phyloP scores from a whole-genome alignment of 2,888 invertebrate species.

The Elmis aenea region DNA sequence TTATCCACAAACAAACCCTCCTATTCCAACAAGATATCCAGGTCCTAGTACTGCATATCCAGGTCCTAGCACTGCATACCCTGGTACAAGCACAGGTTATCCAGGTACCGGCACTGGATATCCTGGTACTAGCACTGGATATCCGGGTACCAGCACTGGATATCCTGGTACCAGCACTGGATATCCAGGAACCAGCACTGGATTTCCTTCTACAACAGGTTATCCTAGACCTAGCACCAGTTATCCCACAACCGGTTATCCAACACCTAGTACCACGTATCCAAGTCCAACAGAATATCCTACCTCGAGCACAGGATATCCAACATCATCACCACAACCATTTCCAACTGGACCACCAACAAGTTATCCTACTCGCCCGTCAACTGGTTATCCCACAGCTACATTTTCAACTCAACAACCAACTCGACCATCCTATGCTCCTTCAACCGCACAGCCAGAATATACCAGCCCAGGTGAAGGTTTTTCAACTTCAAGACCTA shows the following conservation, averaged over 20 bases:
- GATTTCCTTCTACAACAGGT: slow-evolving; percentile 24
- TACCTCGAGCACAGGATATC: slow-evolving; percentile 9
- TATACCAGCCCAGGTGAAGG: slow-evolving; percentile 3
- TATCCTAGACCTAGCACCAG: slow-evolving; percentile 26
- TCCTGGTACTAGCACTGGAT: slow-evolving; percentile 11
- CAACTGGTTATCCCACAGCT: slow-evolving; percentile 3
- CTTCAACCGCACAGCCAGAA: slow-evolving; percentile 1
- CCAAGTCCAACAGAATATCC: slow-evolving; percentile 14
- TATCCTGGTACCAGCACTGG: slow-evolving; percentile 13
- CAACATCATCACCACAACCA: slow-evolving; percentile 18
- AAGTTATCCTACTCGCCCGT: neutral
- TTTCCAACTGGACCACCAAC: slow-evolving; percentile 17
- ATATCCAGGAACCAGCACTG: slow-evolving; percentile 24
- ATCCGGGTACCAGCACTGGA: slow-evolving; percentile 12
- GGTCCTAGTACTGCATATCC: slow-evolving; percentile 22
- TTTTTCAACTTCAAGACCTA: slow-evolving; percentile 2
- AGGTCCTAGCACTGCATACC: slow-evolving; percentile 9
- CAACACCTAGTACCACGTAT: slow-evolving; percentile 22
- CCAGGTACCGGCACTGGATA: slow-evolving; percentile 13
- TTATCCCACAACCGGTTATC: slow-evolving; percentile 22
- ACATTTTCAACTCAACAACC: slow-evolving; percentile 1
- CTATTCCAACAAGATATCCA: slow-evolving; percentile 16
- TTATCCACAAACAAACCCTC: slow-evolving; percentile 12
- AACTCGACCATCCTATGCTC: neutral
- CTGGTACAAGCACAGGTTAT: slow-evolving; percentile 7